Evolutionary conservation across 2,797 vertebrate genomes (phyloP).

Genomic region (Poecilia gillii): DNA sequence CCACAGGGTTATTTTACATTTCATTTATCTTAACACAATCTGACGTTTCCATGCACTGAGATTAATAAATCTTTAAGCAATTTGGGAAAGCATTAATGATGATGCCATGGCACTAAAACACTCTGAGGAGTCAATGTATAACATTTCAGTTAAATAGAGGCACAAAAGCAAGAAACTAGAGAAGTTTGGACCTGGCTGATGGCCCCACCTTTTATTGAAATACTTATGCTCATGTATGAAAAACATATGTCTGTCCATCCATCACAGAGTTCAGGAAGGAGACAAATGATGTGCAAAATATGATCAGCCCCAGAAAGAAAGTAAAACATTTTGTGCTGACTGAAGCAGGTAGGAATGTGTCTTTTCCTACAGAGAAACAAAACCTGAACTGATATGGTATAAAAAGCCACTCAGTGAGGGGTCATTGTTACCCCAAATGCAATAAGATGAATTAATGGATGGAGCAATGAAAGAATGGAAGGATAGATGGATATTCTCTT

Average conservation of each 20-base stretch:
- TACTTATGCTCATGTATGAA: neutral
- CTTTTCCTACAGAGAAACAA: neutral
- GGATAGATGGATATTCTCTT: neutral
- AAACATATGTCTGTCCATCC: neutral
- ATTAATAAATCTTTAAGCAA: neutral
- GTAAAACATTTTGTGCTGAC: neutral
- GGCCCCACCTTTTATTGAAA: neutral
- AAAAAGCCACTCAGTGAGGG: neutral
- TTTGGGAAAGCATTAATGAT: neutral
- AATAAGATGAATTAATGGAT: neutral
- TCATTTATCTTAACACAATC: neutral
- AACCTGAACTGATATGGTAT: neutral
- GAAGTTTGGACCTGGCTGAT: neutral
- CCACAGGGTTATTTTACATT: neutral
- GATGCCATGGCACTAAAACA: neutral
- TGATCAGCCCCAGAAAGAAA: neutral
- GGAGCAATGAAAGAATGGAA: neutral
- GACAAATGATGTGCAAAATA: neutral
- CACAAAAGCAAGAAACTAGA: neutral
- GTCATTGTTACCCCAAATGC: neutral
- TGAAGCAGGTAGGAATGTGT: neutral
- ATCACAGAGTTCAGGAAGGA: neutral
- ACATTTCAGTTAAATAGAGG: neutral
- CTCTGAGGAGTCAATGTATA: neutral
- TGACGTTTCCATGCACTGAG: neutral